phyloP scores from a whole-genome alignment of 2,113 vertebrate genomes.

The Phaethornis superciliosus region DNA sequence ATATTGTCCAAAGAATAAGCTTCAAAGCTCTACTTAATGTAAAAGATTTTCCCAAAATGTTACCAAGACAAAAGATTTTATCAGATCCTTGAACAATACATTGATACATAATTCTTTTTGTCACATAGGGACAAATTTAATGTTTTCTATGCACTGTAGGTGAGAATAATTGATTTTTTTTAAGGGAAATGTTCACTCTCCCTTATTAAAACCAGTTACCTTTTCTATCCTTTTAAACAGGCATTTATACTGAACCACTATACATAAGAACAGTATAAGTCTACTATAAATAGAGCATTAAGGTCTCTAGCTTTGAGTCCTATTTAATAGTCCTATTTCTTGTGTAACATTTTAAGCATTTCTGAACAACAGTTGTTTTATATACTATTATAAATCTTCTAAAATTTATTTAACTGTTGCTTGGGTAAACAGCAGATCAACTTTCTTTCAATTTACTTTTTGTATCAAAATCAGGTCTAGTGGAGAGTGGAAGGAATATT shows the following conservation, averaged over 20 bases:
- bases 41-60: background rate
- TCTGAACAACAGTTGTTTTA: background rate
- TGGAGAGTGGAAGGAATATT: conserved; percentile 21
- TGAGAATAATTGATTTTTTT: background rate
- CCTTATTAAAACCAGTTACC: background rate
- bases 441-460: conserved; percentile 41
- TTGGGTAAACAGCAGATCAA: conserved; percentile 25
- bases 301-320: background rate
- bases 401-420: conserved; percentile 9
- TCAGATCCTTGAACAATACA: background rate
- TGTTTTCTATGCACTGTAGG: background rate
- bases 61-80: background rate
- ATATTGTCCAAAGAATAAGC: background rate
- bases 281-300: background rate
- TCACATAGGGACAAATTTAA: background rate
- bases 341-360: background rate
- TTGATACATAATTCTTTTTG: background rate
- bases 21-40: background rate
- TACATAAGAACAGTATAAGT: background rate
- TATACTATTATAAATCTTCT: background rate
- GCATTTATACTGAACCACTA: background rate
- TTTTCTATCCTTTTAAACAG: background rate
- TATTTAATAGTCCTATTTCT: background rate
- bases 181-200: background rate
- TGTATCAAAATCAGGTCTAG: background rate